phyloP scores from a whole-genome alignment of 2,113 vertebrate genomes.

The Phasianus colchicus region DNA sequence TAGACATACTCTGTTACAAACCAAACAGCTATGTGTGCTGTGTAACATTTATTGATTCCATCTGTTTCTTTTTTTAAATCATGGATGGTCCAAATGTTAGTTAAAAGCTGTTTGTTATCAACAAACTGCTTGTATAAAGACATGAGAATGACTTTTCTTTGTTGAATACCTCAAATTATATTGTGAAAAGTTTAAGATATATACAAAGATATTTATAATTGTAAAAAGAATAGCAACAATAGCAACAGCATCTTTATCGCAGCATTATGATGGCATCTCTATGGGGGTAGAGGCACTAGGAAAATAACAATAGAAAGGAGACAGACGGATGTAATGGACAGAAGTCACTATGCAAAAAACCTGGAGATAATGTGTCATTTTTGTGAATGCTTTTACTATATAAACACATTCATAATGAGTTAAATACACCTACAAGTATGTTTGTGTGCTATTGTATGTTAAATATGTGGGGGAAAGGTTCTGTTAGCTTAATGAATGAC shows the following conservation, averaged over 20 bases:
- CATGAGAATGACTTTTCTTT: neutral
- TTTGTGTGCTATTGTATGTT: neutral
- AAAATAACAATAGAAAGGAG: neutral
- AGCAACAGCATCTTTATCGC: neutral
- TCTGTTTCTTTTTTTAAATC: constrained; percentile 76
- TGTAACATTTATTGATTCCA: constrained; percentile 73
- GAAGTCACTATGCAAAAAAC: neutral
- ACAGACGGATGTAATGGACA: neutral
- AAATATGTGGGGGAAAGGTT: neutral
- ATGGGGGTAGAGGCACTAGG: neutral
- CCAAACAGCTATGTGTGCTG: constrained; percentile 63
- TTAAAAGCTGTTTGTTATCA: constrained; percentile 78
- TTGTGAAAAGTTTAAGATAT: neutral
- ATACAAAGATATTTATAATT: neutral
- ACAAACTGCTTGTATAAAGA: constrained; percentile 54
- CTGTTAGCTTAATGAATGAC: neutral
- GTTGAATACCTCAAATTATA: neutral
- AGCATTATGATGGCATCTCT: neutral
- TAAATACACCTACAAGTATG: neutral
- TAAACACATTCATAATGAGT: neutral
- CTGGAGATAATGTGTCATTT: neutral
- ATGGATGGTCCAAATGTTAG: constrained; percentile 73
- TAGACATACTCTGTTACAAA: constrained; percentile 50
- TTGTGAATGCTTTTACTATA: neutral
- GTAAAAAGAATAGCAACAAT: neutral